Evolutionary conservation across 2,797 vertebrate genomes (phyloP).

Genomic region (Ceyx erithaca): DNA sequence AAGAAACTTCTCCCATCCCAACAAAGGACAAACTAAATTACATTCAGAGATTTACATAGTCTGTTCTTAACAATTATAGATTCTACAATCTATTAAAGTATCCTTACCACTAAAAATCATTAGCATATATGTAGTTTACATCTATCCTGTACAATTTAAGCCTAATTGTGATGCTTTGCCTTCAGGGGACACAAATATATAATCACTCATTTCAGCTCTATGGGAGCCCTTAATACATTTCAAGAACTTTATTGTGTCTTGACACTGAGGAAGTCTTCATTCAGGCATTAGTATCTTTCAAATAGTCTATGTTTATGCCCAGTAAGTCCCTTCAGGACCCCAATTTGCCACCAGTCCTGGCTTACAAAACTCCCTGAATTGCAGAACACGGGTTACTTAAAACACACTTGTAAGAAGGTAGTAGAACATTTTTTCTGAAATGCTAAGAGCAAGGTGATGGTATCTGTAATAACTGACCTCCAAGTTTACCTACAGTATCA

Average conservation of each 20-base stretch:
- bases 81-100: neutral
- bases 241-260: neutral
- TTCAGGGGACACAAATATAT: neutral
- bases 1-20: neutral
- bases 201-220: neutral
- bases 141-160: neutral
- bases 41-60: neutral
- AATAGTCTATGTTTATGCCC: neutral
- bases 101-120: neutral
- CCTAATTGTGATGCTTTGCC: neutral
- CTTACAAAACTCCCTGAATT: neutral
- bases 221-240: neutral
- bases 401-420: neutral
- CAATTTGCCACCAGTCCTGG: neutral
- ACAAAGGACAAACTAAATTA: neutral
- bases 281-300: neutral
- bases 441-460: neutral
- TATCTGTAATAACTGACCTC: neutral
- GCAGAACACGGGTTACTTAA: neutral
- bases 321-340: neutral
- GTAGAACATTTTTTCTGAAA: neutral
- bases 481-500: neutral
- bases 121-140: neutral
- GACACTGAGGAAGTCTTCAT: neutral
- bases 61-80: neutral